phyloP scores from a whole-genome alignment of 2,113 vertebrate species.

The Silurus meridionalis region DNA sequence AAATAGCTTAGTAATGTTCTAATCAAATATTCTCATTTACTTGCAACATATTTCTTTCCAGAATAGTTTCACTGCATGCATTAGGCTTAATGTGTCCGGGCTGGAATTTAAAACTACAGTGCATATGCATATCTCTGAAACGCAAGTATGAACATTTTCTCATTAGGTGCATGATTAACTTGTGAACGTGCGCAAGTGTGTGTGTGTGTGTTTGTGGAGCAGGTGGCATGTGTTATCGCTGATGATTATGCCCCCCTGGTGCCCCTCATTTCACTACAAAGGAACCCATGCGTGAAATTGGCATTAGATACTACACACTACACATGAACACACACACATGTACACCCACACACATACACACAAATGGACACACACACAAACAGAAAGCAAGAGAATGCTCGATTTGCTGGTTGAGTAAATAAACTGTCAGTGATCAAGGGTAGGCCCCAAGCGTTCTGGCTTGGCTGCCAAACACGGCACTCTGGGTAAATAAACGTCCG shows the following conservation, averaged over 20 bases:
- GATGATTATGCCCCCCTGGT: constrained; percentile 58
- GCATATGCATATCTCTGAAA: background rate
- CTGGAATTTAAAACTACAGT: constrained; percentile 27
- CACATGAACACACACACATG: constrained; percentile 48
- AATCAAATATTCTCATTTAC: constrained; percentile 64
- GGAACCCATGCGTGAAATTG: constrained; percentile 71
- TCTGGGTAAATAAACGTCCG: constrained; percentile 45
- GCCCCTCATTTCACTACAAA: constrained; percentile 46
- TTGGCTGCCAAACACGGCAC: constrained; percentile 31
- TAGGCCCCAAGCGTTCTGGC: constrained; percentile 38
- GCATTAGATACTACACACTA: constrained; percentile 61
- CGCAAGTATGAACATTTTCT: constrained; percentile 2
- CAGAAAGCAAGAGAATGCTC: constrained; percentile 6
- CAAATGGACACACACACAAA: constrained; percentile 30
- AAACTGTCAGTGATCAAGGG: constrained; percentile 44
- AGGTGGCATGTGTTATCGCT: constrained; percentile 54
- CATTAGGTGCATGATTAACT: constrained; percentile 34
- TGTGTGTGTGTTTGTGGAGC: constrained; percentile 51
- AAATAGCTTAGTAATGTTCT: constrained; percentile 65
- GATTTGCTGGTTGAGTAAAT: constrained; percentile 44
- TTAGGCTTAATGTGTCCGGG: constrained; percentile 60
- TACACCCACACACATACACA: background rate
- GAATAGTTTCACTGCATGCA: constrained; percentile 68
- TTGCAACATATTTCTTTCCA: constrained; percentile 59
- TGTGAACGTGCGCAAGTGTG: constrained; percentile 35